phyloP scores from a whole-genome alignment of 1,140 invertebrate genomes.

The Leptonema lineaticorne region DNA sequence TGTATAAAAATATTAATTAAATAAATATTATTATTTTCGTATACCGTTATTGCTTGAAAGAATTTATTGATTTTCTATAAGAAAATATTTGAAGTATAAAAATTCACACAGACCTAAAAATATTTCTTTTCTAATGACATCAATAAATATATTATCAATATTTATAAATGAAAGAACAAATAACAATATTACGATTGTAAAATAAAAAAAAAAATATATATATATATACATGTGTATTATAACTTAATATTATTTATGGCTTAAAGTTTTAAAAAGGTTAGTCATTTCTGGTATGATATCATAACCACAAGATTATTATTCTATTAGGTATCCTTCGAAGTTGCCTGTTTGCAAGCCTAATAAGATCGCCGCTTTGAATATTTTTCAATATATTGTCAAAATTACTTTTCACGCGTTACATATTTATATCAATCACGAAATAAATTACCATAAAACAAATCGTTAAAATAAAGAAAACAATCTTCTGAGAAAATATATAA shows the following conservation, averaged over 20 bases:
- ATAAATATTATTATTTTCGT: no score
- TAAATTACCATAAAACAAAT: neutral
- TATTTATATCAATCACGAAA: neutral
- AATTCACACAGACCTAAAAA: no score
- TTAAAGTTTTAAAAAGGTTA: neutral
- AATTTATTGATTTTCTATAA: no score
- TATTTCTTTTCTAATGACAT: no score
- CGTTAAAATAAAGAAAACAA: neutral
- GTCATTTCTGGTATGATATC: neutral
- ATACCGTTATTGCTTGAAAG: no score
- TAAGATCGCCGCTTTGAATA: slow-evolving; percentile 25
- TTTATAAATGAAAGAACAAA: no score
- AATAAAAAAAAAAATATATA: no score
- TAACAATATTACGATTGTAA: no score
- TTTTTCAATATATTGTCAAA: slow-evolving; percentile 25
- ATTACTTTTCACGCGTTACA: neutral
- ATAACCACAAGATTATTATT: slow-evolving; percentile 17
- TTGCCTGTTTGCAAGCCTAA: slow-evolving; percentile 26
- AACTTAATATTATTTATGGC: neutral
- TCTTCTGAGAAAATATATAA: no score
- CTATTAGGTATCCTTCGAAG: slow-evolving; percentile 27
- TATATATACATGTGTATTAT: neutral
- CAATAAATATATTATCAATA: no score
- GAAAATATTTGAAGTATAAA: no score
- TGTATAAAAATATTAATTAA: no score